These are phyloP conservation scores for Psilopsiagon aurifrons DNA, from an alignment of 2,113 vertebrate species.

Conservation along the genomic window DNA sequence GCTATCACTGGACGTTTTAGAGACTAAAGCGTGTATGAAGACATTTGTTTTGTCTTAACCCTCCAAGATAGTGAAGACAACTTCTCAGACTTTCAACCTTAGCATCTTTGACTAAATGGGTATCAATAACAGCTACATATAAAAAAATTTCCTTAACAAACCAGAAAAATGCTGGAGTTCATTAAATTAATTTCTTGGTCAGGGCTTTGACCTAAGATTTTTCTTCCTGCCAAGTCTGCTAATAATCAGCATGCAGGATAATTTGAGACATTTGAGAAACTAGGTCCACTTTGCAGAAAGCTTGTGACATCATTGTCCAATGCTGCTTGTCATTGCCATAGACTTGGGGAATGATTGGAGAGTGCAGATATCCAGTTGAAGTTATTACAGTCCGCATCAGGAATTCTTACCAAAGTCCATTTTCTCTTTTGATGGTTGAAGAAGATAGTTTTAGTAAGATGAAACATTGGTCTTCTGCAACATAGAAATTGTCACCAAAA, in stretches of 20 bases:
- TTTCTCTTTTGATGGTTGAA: background rate
- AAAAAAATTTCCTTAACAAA: background rate
- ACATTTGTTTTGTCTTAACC: background rate
- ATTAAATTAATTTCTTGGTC: background rate
- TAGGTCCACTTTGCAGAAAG: background rate
- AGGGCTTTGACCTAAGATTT: background rate
- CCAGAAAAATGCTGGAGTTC: background rate
- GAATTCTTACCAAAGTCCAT: background rate
- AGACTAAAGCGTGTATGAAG: background rate
- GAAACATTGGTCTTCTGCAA: background rate
- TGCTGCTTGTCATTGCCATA: background rate
- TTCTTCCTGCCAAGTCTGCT: background rate
- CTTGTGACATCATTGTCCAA: background rate
- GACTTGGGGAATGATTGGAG: background rate
- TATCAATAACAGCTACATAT: background rate
- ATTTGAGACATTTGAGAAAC: background rate
- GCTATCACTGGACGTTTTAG: background rate
- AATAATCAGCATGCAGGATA: background rate
- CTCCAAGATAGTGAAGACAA: background rate
- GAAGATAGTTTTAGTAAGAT: background rate
- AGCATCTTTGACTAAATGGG: background rate
- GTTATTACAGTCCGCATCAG: background rate
- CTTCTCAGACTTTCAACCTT: background rate
- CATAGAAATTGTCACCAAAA: background rate
- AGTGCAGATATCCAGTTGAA: background rate